These are phyloP conservation scores for Malthinus seriepunctatus DNA, from an alignment of 2,888 invertebrate genomes.

Conservation along the genomic window DNA sequence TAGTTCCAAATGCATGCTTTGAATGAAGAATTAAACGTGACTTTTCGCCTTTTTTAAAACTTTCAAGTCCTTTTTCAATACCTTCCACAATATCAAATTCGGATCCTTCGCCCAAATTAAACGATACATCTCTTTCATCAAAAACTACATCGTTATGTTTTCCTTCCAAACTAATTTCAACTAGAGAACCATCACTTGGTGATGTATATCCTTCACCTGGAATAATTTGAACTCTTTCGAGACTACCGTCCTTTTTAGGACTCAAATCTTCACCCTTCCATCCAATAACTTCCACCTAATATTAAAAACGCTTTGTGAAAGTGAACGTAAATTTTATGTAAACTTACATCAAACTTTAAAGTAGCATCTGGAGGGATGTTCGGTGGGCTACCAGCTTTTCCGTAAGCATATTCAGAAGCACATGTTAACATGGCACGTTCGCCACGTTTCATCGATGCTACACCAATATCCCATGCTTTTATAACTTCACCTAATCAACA, in stretches of 20 bases:
- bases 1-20: slow-evolving; percentile 77
- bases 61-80: slow-evolving; percentile 78
- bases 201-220: slow-evolving; percentile 71
- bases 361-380: slow-evolving; percentile 88
- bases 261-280: slow-evolving; percentile 92
- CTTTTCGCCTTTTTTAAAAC: slow-evolving; percentile 80
- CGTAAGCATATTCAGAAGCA: slow-evolving; percentile 90
- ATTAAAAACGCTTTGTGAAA: neutral
- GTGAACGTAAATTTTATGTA: neutral
- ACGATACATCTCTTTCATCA: slow-evolving; percentile 82
- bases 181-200: slow-evolving; percentile 82
- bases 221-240: slow-evolving; percentile 71
- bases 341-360: slow-evolving; percentile 80
- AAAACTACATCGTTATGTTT: slow-evolving; percentile 68
- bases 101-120: slow-evolving; percentile 83
- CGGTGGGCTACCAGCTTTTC: slow-evolving; percentile 79
- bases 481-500: slow-evolving; percentile 73
- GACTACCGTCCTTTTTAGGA: slow-evolving; percentile 80
- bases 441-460: slow-evolving; percentile 91
- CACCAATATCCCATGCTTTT: slow-evolving; percentile 93
- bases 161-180: slow-evolving; percentile 81
- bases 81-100: slow-evolving; percentile 78
- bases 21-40: slow-evolving; percentile 74
- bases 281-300: slow-evolving; percentile 80
- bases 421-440: slow-evolving; percentile 85